Evolutionary conservation across 2,888 invertebrate genomes (phyloP), one percentile per base, ranked within the genome.

Genomic region (Agonopterix heracliana): DNA sequence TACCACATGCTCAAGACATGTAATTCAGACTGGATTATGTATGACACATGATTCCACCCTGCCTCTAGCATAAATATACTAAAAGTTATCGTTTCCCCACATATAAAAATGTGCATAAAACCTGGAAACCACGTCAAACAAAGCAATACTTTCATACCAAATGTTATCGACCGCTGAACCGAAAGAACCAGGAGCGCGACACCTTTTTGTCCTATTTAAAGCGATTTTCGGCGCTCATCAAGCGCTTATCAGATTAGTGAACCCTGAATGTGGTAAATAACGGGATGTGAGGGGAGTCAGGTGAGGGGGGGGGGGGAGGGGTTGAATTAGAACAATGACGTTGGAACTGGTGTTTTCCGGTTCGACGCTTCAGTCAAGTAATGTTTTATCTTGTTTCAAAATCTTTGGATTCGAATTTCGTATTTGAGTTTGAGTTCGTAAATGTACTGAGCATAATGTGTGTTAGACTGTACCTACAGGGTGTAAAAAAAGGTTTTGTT

Each of bases 161-260:
- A 26, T 26, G 26, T 26, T 26, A 26, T 26, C 26, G 9, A 46
- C n/a, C 11, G 10, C 41, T n/a, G 38, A 38, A 10, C 38, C n/a
- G 38, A 38, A 38, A 38, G 12, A 40, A 13, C 34, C 46, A 41
- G 17, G 13, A 9, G 40, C 49, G 40, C 49, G 59, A 64, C 54
- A 63, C 63, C 60, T 69, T 68, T 65, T 66, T 62, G 64, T 57
- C 54, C 48, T 56, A 54, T 60, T 62, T 60, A 67, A 68, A 71
- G 60, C 59, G 64, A 71, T 68, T 71, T 66, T 55, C 54, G 59
- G 53, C 56, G 59, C 65, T 72, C 73, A 68, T 73, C 68, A 72
- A 62, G 59, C 59, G 65, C 73, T 74, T 75, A 76, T 73, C 70
- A 70, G 74, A 76, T 77, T 76, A 71, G 63, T 59, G 63, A 52